Evolutionary conservation across 2,888 invertebrate genomes (phyloP).

Genomic region (Lutraria lutraria): DNA sequence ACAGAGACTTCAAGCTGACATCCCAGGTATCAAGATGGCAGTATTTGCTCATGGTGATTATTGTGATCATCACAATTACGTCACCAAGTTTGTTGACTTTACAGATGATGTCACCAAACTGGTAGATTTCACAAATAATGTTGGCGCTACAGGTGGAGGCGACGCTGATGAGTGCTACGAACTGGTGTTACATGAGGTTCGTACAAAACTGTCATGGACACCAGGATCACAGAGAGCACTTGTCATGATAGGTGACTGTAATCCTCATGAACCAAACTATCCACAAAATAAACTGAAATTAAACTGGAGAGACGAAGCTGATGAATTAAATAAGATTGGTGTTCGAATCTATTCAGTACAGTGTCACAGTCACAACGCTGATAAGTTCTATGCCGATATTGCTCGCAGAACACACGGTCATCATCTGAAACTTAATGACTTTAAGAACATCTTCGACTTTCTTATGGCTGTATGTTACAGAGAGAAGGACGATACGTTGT

Average conservation of each 20-base stretch:
- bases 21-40: constrained; percentile 82
- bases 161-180: constrained; percentile 65
- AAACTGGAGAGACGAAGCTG: constrained; percentile 71
- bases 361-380: constrained; percentile 33
- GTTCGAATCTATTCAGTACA: constrained; percentile 71
- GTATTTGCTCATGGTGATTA: constrained; percentile 86
- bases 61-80: constrained; percentile 73
- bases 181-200: constrained; percentile 73
- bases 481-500: constrained; percentile 70
- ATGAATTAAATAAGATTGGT: constrained; percentile 47
- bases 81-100: constrained; percentile 73
- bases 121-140: constrained; percentile 76
- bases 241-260: constrained; percentile 76
- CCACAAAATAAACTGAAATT: constrained; percentile 63
- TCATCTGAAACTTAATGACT: constrained; percentile 71
- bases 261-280: constrained; percentile 66
- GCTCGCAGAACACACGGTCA: constrained; percentile 70
- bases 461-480: constrained; percentile 79
- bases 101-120: constrained; percentile 65
- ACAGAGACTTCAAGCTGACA: constrained; percentile 83
- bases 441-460: constrained; percentile 73
- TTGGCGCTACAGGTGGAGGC: constrained; percentile 75
- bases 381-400: constrained; percentile 69
- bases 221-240: constrained; percentile 72
- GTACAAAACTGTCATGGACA: constrained; percentile 74